These are phyloP conservation scores for Marmota flaviventris DNA, from an alignment of 2,113 vertebrate species.

Conservation along the genomic window DNA sequence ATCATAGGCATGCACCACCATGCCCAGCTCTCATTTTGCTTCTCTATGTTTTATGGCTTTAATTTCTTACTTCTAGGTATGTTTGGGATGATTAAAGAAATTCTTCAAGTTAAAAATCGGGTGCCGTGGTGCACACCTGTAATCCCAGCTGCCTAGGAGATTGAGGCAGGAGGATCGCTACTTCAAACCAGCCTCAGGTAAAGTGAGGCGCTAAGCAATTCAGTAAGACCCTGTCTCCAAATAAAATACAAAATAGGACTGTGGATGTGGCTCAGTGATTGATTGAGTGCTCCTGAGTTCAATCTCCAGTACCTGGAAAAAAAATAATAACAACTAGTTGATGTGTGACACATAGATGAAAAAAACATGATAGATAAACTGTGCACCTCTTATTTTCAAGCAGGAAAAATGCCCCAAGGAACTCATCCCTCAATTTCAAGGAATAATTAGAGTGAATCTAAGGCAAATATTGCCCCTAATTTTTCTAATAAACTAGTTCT, in stretches of 20 bases:
- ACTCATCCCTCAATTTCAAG: background rate
- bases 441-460: constrained; percentile 14
- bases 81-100: constrained; percentile 35
- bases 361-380: background rate
- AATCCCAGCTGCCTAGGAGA: too few relatives aligned
- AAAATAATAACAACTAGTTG: background rate
- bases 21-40: background rate
- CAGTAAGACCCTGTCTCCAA: too few relatives aligned
- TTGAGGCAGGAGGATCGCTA: too few relatives aligned
- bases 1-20: too few relatives aligned
- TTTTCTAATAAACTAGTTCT: constrained; percentile 18
- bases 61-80: background rate
- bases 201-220: too few relatives aligned
- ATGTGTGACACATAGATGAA: background rate
- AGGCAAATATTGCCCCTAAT: background rate
- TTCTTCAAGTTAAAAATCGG: background rate
- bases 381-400: background rate
- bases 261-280: too few relatives aligned
- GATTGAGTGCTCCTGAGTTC: too few relatives aligned
- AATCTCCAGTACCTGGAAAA: too few relatives aligned
- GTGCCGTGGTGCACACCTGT: too few relatives aligned
- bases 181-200: too few relatives aligned
- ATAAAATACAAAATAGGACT: too few relatives aligned
- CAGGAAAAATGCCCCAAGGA: background rate
- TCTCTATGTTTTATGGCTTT: background rate